Conservation (phyloP, 2,113 vertebrate species). For the Ceyx margarethae region DNA sequence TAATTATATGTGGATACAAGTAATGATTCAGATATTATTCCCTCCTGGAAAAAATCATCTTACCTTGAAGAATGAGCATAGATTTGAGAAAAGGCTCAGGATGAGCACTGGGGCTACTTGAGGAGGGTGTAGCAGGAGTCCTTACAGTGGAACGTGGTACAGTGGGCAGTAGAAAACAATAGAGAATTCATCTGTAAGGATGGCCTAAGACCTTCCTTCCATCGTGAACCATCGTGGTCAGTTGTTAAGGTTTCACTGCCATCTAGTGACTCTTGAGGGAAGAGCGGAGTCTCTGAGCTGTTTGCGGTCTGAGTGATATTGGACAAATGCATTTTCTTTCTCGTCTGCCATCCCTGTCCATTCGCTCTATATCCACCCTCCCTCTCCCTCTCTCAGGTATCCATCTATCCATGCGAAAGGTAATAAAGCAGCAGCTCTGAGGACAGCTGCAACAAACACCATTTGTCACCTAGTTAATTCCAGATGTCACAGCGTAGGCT, state of each 20-base stretch:
- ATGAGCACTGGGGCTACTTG: neutral
- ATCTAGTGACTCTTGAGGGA: neutral
- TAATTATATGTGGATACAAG: neutral
- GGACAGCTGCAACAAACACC: neutral
- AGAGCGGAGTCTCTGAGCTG: neutral
- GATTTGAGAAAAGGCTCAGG: neutral
- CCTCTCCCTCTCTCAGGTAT: neutral
- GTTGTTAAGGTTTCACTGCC: neutral
- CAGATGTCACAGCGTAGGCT: neutral
- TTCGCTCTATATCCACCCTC: neutral
- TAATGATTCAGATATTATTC: neutral
- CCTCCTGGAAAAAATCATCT: neutral
- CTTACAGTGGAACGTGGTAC: accelerated
- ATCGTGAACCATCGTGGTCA: accelerated
- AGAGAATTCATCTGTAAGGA: neutral
- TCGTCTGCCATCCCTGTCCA: neutral
- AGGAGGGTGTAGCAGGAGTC: neutral
- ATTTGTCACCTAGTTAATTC: neutral
- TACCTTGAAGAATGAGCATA: neutral
- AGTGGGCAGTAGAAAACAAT: accelerated
- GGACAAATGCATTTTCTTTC: neutral
- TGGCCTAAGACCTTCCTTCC: too few relatives aligned
- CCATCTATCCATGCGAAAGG: neutral
- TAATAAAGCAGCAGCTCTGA: neutral
- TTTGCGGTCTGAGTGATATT: neutral